phyloP scores from a whole-genome alignment of 2,888 invertebrate species.

The Aphidoletes aphidimyza region DNA sequence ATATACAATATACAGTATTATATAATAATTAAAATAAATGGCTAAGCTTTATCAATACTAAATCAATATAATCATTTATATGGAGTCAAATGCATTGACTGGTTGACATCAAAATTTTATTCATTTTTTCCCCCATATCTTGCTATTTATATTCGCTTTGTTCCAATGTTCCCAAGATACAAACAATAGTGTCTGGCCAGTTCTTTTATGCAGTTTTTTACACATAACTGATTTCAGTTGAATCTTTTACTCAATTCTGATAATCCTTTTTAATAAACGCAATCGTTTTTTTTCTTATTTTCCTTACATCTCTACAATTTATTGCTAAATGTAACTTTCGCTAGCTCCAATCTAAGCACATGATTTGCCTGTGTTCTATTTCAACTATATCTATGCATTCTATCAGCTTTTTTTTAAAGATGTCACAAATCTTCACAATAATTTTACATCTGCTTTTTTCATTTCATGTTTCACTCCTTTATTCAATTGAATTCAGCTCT shows the following conservation, averaged over 20 bases:
- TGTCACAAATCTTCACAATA: not conserved
- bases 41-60: not conserved
- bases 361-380: not conserved
- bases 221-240: too few species aligned
- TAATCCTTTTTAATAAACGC: too few species aligned
- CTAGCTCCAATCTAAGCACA: not conserved
- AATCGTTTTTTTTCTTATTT: too few species aligned
- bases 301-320: not conserved
- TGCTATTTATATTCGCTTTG: too few species aligned
- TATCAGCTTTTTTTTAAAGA: not conserved
- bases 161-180: too few species aligned
- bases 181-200: too few species aligned
- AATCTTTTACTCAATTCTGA: too few species aligned
- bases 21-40: not conserved
- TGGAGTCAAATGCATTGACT: too few species aligned
- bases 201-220: too few species aligned
- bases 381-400: not conserved
- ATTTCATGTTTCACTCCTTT: not conserved
- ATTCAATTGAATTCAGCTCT: not conserved
- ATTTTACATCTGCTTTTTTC: not conserved
- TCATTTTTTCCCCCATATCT: too few species aligned
- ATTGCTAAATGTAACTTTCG: not conserved
- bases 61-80: not conserved
- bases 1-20: not conserved
- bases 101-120: too few species aligned